phyloP scores from a whole-genome alignment of 2,113 vertebrate species.

The Amphiprion percula region DNA sequence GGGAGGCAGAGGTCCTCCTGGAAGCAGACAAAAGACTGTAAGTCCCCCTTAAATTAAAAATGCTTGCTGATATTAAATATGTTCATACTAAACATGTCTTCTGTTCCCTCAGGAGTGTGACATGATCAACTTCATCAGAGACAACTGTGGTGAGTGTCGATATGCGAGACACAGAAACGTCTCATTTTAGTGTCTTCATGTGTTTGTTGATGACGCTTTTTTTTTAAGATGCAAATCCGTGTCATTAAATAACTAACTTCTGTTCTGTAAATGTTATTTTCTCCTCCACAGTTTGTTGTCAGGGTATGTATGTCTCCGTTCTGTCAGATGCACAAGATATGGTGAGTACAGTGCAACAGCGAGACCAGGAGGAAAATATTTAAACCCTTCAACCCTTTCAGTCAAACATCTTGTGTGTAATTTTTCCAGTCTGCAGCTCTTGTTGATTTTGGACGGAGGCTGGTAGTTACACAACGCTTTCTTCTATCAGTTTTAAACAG shows the following conservation, averaged over 20 bases:
- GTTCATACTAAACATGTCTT: not conserved
- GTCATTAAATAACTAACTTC: too few relatives aligned
- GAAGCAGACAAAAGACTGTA: slow-evolving; percentile 80
- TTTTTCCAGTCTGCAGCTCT: too few relatives aligned
- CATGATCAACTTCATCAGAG: slow-evolving; percentile 84
- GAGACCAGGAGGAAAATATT: not conserved
- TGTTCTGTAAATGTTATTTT: not conserved
- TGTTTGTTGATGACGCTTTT: too few relatives aligned
- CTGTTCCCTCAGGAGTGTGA: slow-evolving; percentile 84
- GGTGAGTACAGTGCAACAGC: slow-evolving; percentile 10
- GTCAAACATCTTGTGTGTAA: too few relatives aligned
- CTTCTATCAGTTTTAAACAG: too few relatives aligned
- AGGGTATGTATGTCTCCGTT: slow-evolving; percentile 68
- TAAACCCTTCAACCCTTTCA: not conserved
- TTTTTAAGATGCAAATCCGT: too few relatives aligned
- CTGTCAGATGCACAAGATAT: fast-evolving
- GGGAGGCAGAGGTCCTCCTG: slow-evolving; percentile 86
- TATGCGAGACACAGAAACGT: not conserved
- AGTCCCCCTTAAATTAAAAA: slow-evolving; percentile 58
- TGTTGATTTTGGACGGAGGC: too few relatives aligned
- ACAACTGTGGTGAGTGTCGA: slow-evolving; percentile 89
- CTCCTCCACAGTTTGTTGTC: slow-evolving; percentile 76
- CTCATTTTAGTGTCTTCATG: too few relatives aligned
- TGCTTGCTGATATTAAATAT: too few relatives aligned
- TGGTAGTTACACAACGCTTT: too few relatives aligned